A percentile compares a stretch with the other conserved stretches of the same genome.
phyloP scores from a whole-genome alignment of 2,113 vertebrate genomes.

The Pseudonaja textilis region DNA sequence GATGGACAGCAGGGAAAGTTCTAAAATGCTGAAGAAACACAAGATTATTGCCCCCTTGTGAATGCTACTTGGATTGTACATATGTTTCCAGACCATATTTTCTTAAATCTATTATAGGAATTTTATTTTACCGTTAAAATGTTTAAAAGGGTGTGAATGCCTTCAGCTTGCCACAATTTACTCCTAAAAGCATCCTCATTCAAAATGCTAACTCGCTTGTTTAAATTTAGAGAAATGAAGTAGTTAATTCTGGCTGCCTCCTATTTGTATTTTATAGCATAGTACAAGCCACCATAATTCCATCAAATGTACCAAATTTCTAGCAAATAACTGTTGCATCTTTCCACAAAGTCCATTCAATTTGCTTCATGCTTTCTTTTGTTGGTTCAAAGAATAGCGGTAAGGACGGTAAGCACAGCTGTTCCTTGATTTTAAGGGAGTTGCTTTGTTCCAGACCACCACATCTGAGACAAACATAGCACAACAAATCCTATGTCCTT shows the following conservation, averaged over 20 bases:
- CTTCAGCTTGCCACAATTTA: neutral
- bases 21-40: neutral
- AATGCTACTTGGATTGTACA: neutral
- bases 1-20: neutral
- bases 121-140: neutral
- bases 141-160: neutral
- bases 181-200: neutral
- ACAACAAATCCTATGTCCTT: constrained; percentile 13
- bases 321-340: constrained; percentile 20
- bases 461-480: neutral
- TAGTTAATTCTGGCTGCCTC: neutral
- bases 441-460: neutral
- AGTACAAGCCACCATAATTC: neutral
- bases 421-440: constrained; percentile 13
- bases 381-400: constrained; percentile 14
- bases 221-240: neutral
- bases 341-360: constrained; percentile 14
- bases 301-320: neutral
- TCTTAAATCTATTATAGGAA: neutral
- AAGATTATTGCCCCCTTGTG: neutral
- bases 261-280: neutral
- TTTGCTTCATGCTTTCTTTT: neutral
- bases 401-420: constrained; percentile 1
- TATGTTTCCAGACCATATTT: neutral
- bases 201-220: neutral